Evolutionary conservation across 2,113 vertebrate species (phyloP), one percentile per base, ranked within the genome.

Genomic region (Smithornis capensis): DNA sequence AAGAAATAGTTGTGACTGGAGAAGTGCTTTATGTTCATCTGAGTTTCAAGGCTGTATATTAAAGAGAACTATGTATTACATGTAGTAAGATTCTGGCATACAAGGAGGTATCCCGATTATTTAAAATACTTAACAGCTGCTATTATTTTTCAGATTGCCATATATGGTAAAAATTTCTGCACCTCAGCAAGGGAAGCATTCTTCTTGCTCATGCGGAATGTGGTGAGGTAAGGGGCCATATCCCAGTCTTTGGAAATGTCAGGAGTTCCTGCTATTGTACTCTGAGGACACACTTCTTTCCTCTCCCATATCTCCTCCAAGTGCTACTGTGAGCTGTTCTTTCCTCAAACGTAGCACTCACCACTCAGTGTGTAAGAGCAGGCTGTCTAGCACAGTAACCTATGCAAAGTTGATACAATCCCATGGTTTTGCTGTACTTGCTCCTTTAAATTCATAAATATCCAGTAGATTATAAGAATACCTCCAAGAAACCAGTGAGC

Each of bases 151-250:
- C 96, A 99, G 99, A 99, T 99, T 96, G 99, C 99, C 91, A 98
- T 99, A 96, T 99, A 99, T 38, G 99, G 99, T 86, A 99, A 98
- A 97, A 99, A 98, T 98, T 99, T 99, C 98, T 99, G 99, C 96
- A 98, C 97, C 13, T 99, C 99, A 8, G 99, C 99, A 75, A 99
- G 96, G 96, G 98, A 99, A 14, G 99, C 99, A 7, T 99, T 99
- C 97, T 98, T 98, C 93, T 97, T 99, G 89, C 97, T 99, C 91
- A 99, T 99, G 99, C 98, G 99, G 96, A 99, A 99, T 53, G 97
- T 99, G 89, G 94, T 99, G 89, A 99, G 99, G 99, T 99, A 98
- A 97, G 98, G 69, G 38, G 47, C 56, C 8, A 4, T 56, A 9
- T 63, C 56, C 53, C 28, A 33, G 45, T 52, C 38, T 68, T 73